A percentile compares a stretch with the other conserved stretches of the same genome.
Conservation (phyloP, 2,888 invertebrate species). For the Eucera pruinosa region DNA sequence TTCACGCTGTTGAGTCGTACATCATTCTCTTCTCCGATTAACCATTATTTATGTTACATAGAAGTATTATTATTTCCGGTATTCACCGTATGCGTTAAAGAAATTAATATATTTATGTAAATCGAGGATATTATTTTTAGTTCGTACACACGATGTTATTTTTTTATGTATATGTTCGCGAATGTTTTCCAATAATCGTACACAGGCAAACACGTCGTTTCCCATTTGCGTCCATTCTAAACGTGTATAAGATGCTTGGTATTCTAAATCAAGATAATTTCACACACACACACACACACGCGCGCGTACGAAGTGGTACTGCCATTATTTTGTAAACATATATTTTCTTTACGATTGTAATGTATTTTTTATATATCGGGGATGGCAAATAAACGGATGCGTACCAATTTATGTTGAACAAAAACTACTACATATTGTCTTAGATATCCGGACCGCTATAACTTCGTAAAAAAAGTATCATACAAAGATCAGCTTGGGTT, state of each 20-base stretch:
- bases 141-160: conserved; percentile 18
- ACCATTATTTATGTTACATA: conserved; percentile 29
- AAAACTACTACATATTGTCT: no score
- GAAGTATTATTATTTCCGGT: conserved; percentile 38
- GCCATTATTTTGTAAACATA: conserved; percentile 62
- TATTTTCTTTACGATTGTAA: conserved; percentile 45
- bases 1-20: neutral
- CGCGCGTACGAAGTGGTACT: conserved; percentile 44
- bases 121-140: conserved; percentile 25
- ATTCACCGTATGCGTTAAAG: neutral
- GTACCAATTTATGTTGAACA: no score
- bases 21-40: neutral
- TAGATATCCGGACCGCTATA: no score
- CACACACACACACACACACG: no score
- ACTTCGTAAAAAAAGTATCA: no score
- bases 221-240: conserved; percentile 43
- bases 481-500: no score
- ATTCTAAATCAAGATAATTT: conserved; percentile 46
- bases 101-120: conserved; percentile 33
- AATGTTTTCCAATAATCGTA: neutral
- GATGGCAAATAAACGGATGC: no score
- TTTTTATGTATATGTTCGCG: neutral
- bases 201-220: conserved; percentile 34
- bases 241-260: conserved; percentile 36
- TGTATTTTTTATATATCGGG: no score